A percentile compares a stretch with the other conserved stretches of the same genome.
Evolutionary conservation across 2,113 vertebrate genomes (phyloP).

Genomic region (Plotosus lineatus): DNA sequence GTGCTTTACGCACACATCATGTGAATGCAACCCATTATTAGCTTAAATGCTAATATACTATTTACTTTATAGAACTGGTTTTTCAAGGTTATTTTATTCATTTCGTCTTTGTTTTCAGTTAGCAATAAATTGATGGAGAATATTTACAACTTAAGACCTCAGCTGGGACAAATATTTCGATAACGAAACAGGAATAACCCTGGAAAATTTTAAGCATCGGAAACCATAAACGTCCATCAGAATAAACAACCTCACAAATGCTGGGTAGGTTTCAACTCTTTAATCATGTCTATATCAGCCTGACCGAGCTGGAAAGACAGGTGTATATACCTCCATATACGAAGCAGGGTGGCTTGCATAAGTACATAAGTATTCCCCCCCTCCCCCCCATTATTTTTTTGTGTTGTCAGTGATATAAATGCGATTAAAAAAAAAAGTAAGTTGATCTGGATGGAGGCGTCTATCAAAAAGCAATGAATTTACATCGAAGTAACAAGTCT

Average conservation of each 20-base stretch:
- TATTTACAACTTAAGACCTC: neutral
- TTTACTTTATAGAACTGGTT: neutral
- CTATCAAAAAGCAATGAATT: too few relatives aligned
- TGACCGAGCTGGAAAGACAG: neutral
- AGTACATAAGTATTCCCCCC: too few relatives aligned
- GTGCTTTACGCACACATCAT: neutral
- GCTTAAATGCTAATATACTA: neutral
- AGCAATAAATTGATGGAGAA: neutral
- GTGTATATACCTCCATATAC: slow-evolving; percentile 3
- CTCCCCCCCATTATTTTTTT: neutral
- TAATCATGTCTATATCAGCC: neutral
- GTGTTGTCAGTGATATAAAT: too few relatives aligned
- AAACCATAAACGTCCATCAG: neutral
- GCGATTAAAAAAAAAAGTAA: too few relatives aligned
- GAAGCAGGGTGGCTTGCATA: neutral
- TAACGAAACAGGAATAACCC: neutral
- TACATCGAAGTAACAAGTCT: too few relatives aligned
- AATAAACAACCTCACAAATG: neutral
- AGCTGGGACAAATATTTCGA: neutral
- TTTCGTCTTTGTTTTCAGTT: neutral
- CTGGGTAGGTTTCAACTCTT: neutral
- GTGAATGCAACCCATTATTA: neutral
- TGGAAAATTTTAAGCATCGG: neutral
- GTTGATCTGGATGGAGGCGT: too few relatives aligned
- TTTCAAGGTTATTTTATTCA: neutral